Conservation (phyloP, 2,113 vertebrate genomes). For the Pachypanchax playfairii region DNA sequence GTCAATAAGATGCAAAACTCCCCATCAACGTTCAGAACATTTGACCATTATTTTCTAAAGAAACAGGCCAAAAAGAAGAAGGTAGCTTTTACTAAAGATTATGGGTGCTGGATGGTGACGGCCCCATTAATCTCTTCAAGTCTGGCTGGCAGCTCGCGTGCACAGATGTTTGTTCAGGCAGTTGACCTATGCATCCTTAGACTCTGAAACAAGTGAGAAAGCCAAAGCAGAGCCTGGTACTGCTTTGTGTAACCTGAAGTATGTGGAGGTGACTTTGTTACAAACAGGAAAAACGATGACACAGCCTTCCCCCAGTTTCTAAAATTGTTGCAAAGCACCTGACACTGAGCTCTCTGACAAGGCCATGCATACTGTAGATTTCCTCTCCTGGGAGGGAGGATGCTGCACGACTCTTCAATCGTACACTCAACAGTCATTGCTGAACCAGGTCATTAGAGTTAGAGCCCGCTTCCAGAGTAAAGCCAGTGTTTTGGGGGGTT, state of each 20-base stretch:
- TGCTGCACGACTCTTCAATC: constrained; percentile 8
- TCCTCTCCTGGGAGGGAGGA: constrained; percentile 1
- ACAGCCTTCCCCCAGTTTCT: constrained; percentile 7
- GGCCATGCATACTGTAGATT: not conserved
- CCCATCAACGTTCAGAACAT: too few species aligned
- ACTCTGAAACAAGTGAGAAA: constrained; percentile 22
- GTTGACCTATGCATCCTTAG: constrained; percentile 3
- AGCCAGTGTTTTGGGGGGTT: constrained; percentile 27
- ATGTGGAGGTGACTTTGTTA: constrained; percentile 7
- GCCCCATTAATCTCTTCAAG: constrained; percentile 2
- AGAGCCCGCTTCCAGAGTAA: constrained; percentile 19
- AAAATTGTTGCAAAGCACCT: constrained; percentile 2
- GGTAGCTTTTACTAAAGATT: constrained; percentile 1
- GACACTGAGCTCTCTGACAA: constrained; percentile 7
- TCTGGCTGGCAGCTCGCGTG: constrained; percentile 8
- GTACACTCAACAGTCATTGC: not conserved
- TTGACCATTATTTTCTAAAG: constrained; percentile 16
- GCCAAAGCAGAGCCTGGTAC: not conserved
- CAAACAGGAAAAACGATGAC: constrained; percentile 3
- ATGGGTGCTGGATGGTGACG: not conserved
- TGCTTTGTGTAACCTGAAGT: constrained; percentile 8
- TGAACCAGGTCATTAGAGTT: constrained; percentile 14
- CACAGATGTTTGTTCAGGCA: constrained; percentile 16
- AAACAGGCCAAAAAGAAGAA: not conserved
- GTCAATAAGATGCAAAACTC: too few species aligned